A percentile compares a stretch with the other conserved stretches of the same genome.
These are phyloP conservation scores for Neuroterus valhalla DNA, from an alignment of 1,140 invertebrate genomes.

Conservation along the genomic window DNA sequence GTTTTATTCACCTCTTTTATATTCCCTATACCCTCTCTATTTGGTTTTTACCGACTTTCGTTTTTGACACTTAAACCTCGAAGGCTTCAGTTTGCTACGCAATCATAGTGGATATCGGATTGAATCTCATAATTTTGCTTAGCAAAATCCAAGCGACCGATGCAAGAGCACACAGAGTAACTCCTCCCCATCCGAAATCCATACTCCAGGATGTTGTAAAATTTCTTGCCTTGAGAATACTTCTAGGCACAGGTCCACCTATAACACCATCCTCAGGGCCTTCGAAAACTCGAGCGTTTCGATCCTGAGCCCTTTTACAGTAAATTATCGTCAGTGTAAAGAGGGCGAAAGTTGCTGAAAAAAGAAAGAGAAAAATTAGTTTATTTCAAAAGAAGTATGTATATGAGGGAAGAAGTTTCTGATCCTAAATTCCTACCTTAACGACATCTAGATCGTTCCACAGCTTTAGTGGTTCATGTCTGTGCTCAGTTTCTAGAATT, in stretches of 20 bases:
- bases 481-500: no score
- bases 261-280: conserved; percentile 84
- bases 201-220: conserved; percentile 88
- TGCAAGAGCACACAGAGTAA: conserved; percentile 84
- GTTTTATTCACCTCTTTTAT: not conserved
- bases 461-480: no score
- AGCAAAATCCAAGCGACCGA: conserved; percentile 89
- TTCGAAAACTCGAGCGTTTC: conserved; percentile 74
- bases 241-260: conserved; percentile 71
- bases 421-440: no score
- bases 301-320: conserved; percentile 86
- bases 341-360: conserved; percentile 88
- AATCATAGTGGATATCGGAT: conserved; percentile 84
- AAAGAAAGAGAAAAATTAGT: not conserved
- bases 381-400: no score
- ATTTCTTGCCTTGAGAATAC: conserved; percentile 79
- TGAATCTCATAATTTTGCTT: conserved; percentile 92
- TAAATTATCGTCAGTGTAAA: conserved; percentile 94
- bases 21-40: no score
- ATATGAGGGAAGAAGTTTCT: no score
- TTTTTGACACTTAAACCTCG: conserved; percentile 64
- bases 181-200: conserved; percentile 88
- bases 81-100: conserved; percentile 73
- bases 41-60: conserved; percentile 37
- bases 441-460: no score